These are phyloP conservation scores for Synergus laeviventris DNA, from an alignment of 2,888 invertebrate genomes.

Conservation along the genomic window DNA sequence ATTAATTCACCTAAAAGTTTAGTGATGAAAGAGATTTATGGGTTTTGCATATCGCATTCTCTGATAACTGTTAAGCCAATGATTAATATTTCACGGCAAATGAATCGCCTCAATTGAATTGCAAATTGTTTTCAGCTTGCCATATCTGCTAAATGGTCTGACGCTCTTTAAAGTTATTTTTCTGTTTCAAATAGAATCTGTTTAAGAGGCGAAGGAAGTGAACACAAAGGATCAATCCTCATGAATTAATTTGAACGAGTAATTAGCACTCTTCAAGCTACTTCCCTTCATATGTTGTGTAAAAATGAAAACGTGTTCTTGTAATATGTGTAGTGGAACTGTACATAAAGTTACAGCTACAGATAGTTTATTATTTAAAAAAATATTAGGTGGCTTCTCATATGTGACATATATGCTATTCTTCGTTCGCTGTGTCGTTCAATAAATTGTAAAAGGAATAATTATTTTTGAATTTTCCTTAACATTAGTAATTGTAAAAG, in stretches of 20 bases:
- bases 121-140: slow-evolving; percentile 56
- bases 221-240: background rate
- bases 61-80: slow-evolving; percentile 43
- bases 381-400: too few relatives aligned
- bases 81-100: slow-evolving; percentile 58
- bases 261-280: background rate
- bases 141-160: slow-evolving; percentile 45
- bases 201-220: background rate
- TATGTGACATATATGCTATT: too few relatives aligned
- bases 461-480: too few relatives aligned
- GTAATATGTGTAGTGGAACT: too few relatives aligned
- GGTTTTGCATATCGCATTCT: background rate
- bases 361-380: too few relatives aligned
- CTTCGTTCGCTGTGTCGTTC: too few relatives aligned
- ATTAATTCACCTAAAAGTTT: background rate
- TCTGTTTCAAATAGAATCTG: background rate
- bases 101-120: slow-evolving; percentile 56
- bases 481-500: too few relatives aligned
- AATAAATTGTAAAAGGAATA: too few relatives aligned
- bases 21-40: background rate
- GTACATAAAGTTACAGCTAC: too few relatives aligned
- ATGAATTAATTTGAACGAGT: slow-evolving; percentile 5
- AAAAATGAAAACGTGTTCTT: background rate
- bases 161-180: slow-evolving; percentile 1
- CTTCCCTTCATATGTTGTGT: background rate